Conservation (phyloP, 2,888 invertebrate genomes). For the Drosophila mercatorum region DNA sequence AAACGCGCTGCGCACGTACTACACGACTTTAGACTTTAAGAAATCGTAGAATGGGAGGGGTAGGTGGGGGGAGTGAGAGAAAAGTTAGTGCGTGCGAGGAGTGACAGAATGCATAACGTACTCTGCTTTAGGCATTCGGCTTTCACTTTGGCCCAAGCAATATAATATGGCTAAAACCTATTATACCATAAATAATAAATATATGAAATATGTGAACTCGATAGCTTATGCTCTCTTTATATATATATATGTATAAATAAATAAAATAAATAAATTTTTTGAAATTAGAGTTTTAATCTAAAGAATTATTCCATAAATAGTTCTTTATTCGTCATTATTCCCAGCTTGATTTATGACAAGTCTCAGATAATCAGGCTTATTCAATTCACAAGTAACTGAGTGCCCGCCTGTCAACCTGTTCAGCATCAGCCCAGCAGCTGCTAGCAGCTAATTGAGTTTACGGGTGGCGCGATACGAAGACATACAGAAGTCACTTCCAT, state of each 20-base stretch:
- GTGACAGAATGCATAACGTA: conserved; percentile 15
- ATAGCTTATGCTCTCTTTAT: too few relatives aligned
- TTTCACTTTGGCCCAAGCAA: conserved; percentile 39
- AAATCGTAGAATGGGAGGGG: not conserved
- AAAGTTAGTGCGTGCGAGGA: not conserved
- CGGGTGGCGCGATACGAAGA: not conserved
- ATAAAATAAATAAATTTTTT: too few relatives aligned
- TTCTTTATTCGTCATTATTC: too few relatives aligned
- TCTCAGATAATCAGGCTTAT: not conserved
- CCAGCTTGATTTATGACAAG: conserved; percentile 13
- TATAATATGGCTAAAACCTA: not conserved
- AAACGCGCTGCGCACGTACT: conserved; percentile 35
- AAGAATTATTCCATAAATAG: too few relatives aligned
- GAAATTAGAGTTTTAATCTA: too few relatives aligned
- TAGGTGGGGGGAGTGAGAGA: not conserved
- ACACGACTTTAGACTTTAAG: conserved; percentile 2
- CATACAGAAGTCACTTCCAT: conserved; percentile 42
- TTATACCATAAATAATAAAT: not conserved
- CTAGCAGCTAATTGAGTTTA: conserved; percentile 49
- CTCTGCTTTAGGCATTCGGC: conserved; percentile 19
- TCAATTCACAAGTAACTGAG: not conserved
- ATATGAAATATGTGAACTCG: not conserved
- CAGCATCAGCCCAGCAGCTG: not conserved
- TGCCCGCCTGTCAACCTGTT: not conserved
- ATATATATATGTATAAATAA: too few relatives aligned